phyloP scores from a whole-genome alignment of 2,113 vertebrate genomes.

The Cyanocitta stelleri region DNA sequence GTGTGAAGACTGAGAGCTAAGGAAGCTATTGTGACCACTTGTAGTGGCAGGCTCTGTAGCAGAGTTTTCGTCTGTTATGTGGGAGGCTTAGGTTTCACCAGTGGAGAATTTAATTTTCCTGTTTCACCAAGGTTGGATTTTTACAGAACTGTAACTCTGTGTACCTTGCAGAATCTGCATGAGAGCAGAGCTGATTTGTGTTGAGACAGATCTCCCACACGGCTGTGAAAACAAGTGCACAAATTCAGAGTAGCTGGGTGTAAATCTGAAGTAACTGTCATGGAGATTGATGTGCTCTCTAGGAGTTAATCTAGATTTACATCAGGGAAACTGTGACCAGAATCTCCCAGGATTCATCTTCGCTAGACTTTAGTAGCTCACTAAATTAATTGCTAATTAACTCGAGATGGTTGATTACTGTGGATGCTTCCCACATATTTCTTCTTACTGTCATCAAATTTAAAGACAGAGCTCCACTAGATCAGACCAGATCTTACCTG shows the following conservation, averaged over 20 bases:
- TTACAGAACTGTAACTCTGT: conserved; percentile 27
- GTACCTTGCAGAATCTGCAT: conserved; percentile 28
- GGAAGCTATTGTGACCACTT: not conserved
- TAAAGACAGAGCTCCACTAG: not conserved
- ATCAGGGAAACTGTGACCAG: conserved; percentile 26
- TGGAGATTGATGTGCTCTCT: conserved; percentile 33
- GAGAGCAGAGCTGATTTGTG: conserved; percentile 45
- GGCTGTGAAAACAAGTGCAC: conserved; percentile 46
- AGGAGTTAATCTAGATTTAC: conserved; percentile 43
- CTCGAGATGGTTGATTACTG: conserved; percentile 20
- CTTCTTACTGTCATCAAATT: not conserved
- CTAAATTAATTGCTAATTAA: conserved; percentile 60
- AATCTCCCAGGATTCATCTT: conserved; percentile 41
- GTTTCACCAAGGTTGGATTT: not conserved
- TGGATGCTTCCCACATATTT: conserved; percentile 30
- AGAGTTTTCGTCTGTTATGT: not conserved
- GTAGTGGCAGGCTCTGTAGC: not conserved
- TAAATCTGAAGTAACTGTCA: conserved; percentile 52
- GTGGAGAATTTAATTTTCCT: not conserved
- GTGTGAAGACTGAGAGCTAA: not conserved
- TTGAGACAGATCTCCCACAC: conserved; percentile 59
- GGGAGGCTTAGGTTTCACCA: not conserved
- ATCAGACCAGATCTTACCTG: not conserved
- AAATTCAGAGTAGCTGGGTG: conserved; percentile 36
- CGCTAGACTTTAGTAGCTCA: conserved; percentile 21